Evolutionary conservation across 2,888 invertebrate species (phyloP).

Genomic region (Mesorhabditis sp.): DNA sequence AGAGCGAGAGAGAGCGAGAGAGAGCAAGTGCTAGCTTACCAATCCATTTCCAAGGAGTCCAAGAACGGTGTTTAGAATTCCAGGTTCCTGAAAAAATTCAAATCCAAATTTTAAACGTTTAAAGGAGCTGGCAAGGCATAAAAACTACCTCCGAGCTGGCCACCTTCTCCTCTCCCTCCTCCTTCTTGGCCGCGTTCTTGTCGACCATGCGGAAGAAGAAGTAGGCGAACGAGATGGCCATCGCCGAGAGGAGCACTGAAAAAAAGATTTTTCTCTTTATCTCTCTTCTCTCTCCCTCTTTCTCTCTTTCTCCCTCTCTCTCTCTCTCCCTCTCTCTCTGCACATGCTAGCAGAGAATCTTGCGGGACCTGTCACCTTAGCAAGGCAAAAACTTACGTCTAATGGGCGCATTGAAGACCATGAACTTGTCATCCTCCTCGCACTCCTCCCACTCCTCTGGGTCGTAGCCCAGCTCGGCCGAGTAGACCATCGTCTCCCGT

Average conservation of each 20-base stretch:
- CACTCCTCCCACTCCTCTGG: conserved; percentile 57
- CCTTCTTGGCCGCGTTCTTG: conserved; percentile 38
- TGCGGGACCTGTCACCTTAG: too few species aligned
- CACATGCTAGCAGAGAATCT: neutral
- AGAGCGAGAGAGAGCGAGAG: too few species aligned
- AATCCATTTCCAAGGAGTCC: too few species aligned
- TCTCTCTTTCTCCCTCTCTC: neutral
- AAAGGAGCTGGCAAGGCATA: neutral
- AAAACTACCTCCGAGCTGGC: neutral
- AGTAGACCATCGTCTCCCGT: conserved; percentile 36
- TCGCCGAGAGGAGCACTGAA: conserved; percentile 37
- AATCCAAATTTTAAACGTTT: neutral
- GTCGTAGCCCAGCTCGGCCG: conserved; percentile 46
- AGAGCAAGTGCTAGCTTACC: too few species aligned
- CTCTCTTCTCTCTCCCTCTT: neutral
- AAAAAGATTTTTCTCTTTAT: neutral
- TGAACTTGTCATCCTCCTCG: conserved; percentile 47
- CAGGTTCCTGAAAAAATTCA: neutral
- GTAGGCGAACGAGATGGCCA: conserved; percentile 43
- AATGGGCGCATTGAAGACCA: conserved; percentile 41
- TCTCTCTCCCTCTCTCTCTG: too few species aligned
- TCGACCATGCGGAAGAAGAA: conserved; percentile 53
- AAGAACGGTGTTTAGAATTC: neutral
- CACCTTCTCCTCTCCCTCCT: conserved; percentile 14
- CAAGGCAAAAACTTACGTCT: conserved; percentile 11